phyloP scores from a whole-genome alignment of 2,888 invertebrate species.

The Neoitamus cyanurus region DNA sequence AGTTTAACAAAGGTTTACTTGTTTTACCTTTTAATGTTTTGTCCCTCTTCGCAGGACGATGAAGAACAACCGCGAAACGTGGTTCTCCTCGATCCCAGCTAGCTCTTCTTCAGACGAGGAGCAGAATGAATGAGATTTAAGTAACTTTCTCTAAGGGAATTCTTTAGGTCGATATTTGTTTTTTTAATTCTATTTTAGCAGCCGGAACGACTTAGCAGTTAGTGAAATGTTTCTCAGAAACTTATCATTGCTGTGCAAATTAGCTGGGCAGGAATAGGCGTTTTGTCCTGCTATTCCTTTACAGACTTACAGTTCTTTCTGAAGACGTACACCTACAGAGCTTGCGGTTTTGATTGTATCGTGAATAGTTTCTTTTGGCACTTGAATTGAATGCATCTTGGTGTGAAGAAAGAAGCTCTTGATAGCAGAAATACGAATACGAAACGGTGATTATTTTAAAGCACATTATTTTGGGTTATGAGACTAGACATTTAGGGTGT shows the following conservation, averaged over 20 bases:
- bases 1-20: slow-evolving; percentile 52
- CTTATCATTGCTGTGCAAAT: not conserved
- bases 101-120: slow-evolving; percentile 69
- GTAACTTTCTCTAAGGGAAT: slow-evolving; percentile 64
- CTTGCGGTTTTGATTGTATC: not conserved
- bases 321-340: not conserved
- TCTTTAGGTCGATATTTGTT: not conserved
- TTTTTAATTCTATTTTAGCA: not conserved
- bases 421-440: too few species aligned
- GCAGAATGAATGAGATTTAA: slow-evolving; percentile 65
- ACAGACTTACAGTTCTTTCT: not conserved
- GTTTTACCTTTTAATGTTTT: not conserved
- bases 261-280: not conserved
- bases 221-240: not conserved
- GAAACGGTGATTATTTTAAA: too few species aligned
- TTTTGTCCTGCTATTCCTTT: not conserved
- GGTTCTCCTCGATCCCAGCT: slow-evolving; percentile 75
- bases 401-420: not conserved
- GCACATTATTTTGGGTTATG: too few species aligned
- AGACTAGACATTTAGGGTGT: too few species aligned
- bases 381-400: not conserved
- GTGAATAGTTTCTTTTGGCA: not conserved
- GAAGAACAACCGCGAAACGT: slow-evolving; percentile 70
- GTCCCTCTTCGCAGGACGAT: slow-evolving; percentile 61
- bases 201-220: not conserved